phyloP scores from a whole-genome alignment of 2,797 vertebrate species.

The Numenius phaeopus region DNA sequence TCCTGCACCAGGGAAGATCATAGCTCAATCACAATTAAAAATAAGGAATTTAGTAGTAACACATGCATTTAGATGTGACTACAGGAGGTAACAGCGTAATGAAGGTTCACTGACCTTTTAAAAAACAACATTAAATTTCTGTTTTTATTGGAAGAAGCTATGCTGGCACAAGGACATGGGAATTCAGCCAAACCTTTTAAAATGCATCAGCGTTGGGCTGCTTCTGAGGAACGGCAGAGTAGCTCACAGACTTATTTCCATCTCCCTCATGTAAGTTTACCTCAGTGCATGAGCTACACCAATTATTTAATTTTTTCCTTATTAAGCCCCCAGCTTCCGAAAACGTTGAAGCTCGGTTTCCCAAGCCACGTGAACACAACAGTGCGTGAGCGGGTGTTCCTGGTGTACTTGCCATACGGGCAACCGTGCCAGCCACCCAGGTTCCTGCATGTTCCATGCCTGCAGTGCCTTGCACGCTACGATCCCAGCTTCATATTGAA shows the following conservation, averaged over 20 bases:
- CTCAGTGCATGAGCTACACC: background rate
- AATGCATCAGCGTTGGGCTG: background rate
- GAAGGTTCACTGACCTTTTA: background rate
- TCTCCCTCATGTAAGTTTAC: background rate
- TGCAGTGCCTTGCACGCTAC: accelerated
- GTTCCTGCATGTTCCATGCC: accelerated
- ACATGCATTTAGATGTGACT: background rate
- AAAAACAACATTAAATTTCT: background rate
- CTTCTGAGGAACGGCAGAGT: background rate
- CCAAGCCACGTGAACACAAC: too few relatives aligned
- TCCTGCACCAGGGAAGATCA: background rate
- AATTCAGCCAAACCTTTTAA: background rate
- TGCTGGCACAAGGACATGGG: background rate
- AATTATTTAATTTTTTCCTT: background rate
- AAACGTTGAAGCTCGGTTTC: too few relatives aligned
- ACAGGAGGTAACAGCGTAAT: background rate
- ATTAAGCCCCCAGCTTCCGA: too few relatives aligned
- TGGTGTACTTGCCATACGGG: accelerated
- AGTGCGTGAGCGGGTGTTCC: accelerated
- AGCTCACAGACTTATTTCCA: too few relatives aligned
- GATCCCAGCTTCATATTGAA: too few relatives aligned
- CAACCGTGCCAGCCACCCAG: accelerated
- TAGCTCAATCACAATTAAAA: slow-evolving; percentile 66
- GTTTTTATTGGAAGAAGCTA: background rate
- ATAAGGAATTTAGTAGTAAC: slow-evolving; percentile 5